Evolutionary conservation across 2,888 invertebrate genomes (phyloP), one percentile per base, ranked within the genome.

Genomic region (Parascotia fuliginaria): DNA sequence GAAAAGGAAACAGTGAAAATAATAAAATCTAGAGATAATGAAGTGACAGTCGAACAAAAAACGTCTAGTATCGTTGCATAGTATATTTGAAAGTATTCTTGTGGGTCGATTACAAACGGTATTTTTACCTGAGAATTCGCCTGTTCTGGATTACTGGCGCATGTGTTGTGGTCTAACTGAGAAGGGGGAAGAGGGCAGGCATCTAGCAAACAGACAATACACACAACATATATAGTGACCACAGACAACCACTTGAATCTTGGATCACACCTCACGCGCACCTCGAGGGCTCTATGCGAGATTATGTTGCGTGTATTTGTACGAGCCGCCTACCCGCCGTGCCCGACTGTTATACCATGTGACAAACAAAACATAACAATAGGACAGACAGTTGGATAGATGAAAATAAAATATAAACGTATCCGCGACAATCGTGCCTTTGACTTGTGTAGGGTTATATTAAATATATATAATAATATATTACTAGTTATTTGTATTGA

Each of bases 141-240:
- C 94, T 94, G 94, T 93, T 94, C 94, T 94, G 94, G 94, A 94
- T 94, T 92, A 92, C 92, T 92, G 92, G 92, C 92, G 95, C 94
- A 95, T 95, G 95, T 95, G 95, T 95, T 95, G 95, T 95, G 95
- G 95, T 96, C 95, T 95, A 95, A 95, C 95, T 95, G 94, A 93
- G 93, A 94, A 95, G 95, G 95, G 95, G 95, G 95, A 95, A 95
- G 95, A 95, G 95, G 95, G 96, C 96, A 96, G 96, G 96, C 96
- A 96, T 96, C 96, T 96, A 96, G 96, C 96, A 96, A 96, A 92
- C 96, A 96, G 96, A 96, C 96, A 96, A 96, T 95, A 95, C 94
- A 94, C 94, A 94, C 93, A 93, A 94, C 94, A 94, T 93, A 93
- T 92, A 93, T 91, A 92, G 91, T 92, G 92, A 91, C 90, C 92